phyloP scores from a whole-genome alignment of 2,113 vertebrate genomes.

The Etheostoma spectabile region DNA sequence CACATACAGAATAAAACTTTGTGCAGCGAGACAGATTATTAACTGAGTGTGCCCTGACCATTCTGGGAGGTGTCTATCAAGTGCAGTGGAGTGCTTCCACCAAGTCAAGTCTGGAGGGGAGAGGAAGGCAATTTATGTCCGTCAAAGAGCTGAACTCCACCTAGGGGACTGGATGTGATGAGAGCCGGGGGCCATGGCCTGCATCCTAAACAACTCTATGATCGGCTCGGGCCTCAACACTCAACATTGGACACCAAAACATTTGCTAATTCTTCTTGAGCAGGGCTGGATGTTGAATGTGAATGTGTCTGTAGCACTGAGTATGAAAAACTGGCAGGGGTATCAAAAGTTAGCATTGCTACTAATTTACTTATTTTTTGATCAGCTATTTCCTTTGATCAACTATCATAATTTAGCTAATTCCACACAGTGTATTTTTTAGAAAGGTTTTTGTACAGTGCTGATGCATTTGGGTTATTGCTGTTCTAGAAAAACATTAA shows the following conservation, averaged over 20 bases:
- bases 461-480: not conserved
- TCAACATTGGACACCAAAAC: conserved; percentile 22
- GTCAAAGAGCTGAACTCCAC: conserved; percentile 78
- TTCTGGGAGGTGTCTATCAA: conserved; percentile 84
- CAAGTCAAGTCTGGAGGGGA: conserved; percentile 76
- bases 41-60: conserved; percentile 72
- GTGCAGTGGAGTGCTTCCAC: conserved; percentile 80
- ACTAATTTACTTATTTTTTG: not conserved
- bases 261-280: conserved; percentile 2
- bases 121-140: conserved; percentile 82
- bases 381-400: not conserved
- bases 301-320: not conserved
- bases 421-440: too few species aligned
- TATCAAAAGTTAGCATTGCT: conserved; percentile 7
- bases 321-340: conserved; percentile 4
- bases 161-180: conserved; percentile 72
- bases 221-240: conserved; percentile 18
- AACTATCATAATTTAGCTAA: too few species aligned
- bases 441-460: not conserved
- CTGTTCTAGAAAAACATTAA: not conserved
- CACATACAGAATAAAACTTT: conserved; percentile 48
- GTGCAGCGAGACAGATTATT: conserved; percentile 71
- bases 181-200: conserved; percentile 45
- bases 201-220: conserved; percentile 71
- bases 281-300: conserved; percentile 2